These are phyloP conservation scores for Bombus soroeensis DNA, from an alignment of 1,140 invertebrate species.

Conservation along the genomic window DNA sequence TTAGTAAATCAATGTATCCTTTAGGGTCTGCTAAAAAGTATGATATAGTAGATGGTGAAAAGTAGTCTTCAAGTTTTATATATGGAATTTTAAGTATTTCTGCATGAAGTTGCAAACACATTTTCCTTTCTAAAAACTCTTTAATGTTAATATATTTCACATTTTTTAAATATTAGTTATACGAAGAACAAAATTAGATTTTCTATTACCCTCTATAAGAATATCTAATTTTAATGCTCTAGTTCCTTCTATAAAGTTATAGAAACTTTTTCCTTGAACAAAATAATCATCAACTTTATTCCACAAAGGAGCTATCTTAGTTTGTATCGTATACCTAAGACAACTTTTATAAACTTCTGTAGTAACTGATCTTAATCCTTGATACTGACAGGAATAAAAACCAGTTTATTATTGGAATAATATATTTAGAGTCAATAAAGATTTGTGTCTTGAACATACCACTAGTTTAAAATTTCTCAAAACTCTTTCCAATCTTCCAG, in stretches of 20 bases:
- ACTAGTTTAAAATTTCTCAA: conserved; percentile 11
- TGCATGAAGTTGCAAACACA: conserved; percentile 49
- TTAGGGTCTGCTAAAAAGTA: conserved; percentile 52
- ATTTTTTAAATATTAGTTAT: not conserved
- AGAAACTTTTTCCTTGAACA: conserved; percentile 70
- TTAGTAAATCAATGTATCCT: conserved; percentile 40
- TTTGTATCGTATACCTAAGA: conserved; percentile 68
- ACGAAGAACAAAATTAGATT: not conserved
- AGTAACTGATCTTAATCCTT: conserved; percentile 46
- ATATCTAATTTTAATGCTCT: conserved; percentile 70
- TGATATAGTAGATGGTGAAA: conserved; percentile 30
- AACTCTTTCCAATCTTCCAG: conserved; percentile 50
- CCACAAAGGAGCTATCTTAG: conserved; percentile 71
- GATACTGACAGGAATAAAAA: conserved; percentile 24
- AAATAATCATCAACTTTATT: conserved; percentile 71
- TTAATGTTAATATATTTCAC: not conserved
- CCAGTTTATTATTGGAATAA: not conserved
- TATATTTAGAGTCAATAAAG: conserved; percentile 4
- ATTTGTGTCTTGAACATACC: not conserved
- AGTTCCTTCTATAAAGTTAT: conserved; percentile 44
- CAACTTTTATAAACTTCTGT: conserved; percentile 65
- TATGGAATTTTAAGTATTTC: conserved; percentile 61
- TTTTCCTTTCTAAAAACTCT: conserved; percentile 43
- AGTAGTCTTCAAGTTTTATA: conserved; percentile 55
- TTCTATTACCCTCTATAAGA: conserved; percentile 54